Base-by-base conservation (phyloP, 37 sponge, comb jelly and placozoan species). In the Amphimedon queenslandica region DNA sequence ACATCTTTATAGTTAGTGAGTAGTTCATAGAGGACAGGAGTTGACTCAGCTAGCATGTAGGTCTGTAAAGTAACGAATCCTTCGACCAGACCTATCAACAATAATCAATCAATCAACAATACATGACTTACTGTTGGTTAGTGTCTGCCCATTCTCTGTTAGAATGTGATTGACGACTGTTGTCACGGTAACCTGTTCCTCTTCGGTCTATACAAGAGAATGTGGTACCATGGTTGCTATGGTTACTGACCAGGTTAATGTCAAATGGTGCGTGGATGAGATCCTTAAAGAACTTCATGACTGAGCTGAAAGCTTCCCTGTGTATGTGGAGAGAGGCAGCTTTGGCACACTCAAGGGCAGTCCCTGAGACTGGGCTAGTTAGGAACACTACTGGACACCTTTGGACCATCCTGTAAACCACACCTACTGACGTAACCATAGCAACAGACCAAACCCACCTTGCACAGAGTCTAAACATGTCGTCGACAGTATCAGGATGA, bases 401-500 rank as follows among this genome's bases (percentile, higher is more conserved):
- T 65, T 92, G 96, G 13, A 92, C 75, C 60, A 82, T 92, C 63
- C 96, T 88, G 55, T 0, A 47, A 38, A 38, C n/a, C n/a, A n/a
- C n/a, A 21, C 68, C 16, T 34, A 41, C 11, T 29, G n/a, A 63
- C 64, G 8, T 8, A 34, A 18, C 18, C 6, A 56, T 36, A 30
- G 6, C 18, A 24, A 63, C 20, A 27, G 65, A 24, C 13, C 10
- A 24, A 11, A 20, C 58, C 56, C 56, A 92, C 92, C 92, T 79
- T 51, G 82, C 76, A 84, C 88, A 92, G n/a, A 98, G 81, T 37
- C 99, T 65, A 73, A 83, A 98, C 37, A 89, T 60, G 55, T 98
- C 99, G 63, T 98, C 99, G 34, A 98, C 86, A 20, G 95, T 92
- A 74, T 94, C 95, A n/a, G 92, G 90, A 67, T 92, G 80, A 31